These are phyloP conservation scores for Passer montanus DNA, from an alignment of 2,113 vertebrate genomes.

Conservation along the genomic window DNA sequence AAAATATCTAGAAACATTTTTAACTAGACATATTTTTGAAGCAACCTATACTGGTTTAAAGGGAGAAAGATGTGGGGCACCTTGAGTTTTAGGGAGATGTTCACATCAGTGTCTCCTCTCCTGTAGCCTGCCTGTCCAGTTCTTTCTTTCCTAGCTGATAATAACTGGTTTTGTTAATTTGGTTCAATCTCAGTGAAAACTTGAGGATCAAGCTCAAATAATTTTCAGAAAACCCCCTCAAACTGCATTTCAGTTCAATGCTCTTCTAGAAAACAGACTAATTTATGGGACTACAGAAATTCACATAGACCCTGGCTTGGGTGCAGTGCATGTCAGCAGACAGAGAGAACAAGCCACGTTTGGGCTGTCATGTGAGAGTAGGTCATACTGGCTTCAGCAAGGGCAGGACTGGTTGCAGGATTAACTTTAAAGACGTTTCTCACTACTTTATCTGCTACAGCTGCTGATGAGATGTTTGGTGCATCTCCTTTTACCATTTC, in stretches of 20 bases:
- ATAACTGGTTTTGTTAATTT: neutral
- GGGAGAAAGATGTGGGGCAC: neutral
- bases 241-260: neutral
- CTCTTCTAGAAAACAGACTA: neutral
- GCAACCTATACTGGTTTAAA: neutral
- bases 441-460: neutral
- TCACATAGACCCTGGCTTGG: neutral
- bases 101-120: fast-evolving
- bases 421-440: neutral
- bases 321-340: neutral
- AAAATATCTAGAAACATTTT: neutral
- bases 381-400: neutral
- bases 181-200: neutral
- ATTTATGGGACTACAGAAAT: neutral
- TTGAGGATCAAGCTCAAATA: neutral
- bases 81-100: neutral
- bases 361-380: neutral
- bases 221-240: neutral
- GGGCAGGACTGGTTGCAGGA: neutral
- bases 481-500: neutral
- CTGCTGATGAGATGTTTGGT: neutral
- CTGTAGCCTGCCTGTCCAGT: neutral
- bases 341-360: neutral
- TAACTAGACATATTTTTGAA: neutral
- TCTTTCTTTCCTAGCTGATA: neutral